Evolutionary conservation across 2,797 vertebrate species (phyloP).

Genomic region (Ibycter americanus): DNA sequence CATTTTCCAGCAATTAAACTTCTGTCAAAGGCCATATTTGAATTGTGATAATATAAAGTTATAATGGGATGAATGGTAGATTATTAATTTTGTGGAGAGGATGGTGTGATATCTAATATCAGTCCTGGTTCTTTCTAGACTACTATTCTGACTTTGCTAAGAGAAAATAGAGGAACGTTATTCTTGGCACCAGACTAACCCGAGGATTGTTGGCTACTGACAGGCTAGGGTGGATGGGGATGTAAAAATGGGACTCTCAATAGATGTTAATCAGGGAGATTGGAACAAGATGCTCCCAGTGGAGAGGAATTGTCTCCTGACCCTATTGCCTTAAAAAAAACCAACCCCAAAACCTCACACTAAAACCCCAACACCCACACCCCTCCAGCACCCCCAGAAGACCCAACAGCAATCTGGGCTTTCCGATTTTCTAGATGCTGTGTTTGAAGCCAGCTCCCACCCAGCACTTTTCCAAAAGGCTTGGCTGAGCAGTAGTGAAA

Average conservation of each 20-base stretch:
- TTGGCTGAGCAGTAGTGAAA: neutral
- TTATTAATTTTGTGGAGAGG: neutral
- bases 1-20: neutral
- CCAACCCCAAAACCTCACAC: neutral
- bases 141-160: neutral
- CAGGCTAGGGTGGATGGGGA: neutral
- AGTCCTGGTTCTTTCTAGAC: neutral
- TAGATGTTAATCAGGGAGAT: neutral
- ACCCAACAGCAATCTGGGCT: neutral
- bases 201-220: neutral
- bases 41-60: neutral
- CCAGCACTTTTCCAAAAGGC: neutral
- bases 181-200: neutral
- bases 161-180: neutral
- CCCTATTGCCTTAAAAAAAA: neutral
- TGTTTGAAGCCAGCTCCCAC: neutral
- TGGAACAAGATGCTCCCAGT: neutral
- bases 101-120: neutral
- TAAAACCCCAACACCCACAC: neutral
- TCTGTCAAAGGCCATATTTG: neutral
- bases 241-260: neutral
- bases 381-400: no score
- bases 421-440: neutral
- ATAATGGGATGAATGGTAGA: neutral
- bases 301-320: neutral